Evolutionary conservation across 2,797 vertebrate species (phyloP).

Genomic region (Echeneis naucrates): DNA sequence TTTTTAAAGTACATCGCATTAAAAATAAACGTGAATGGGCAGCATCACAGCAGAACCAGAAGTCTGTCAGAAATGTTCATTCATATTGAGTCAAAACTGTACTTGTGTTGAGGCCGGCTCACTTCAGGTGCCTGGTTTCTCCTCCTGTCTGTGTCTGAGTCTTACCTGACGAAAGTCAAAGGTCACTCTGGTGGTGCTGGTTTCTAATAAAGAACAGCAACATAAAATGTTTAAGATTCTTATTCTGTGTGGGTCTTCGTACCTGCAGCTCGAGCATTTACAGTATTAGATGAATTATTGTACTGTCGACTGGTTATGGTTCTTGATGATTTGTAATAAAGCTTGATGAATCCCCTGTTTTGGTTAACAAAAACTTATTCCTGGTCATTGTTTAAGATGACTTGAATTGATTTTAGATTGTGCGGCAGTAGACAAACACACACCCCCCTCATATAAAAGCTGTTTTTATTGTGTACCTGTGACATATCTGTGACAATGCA

Average conservation of each 20-base stretch:
- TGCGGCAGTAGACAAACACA: constrained; percentile 56
- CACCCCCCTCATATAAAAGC: constrained; percentile 68
- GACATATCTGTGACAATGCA: constrained; percentile 83
- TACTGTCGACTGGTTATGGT: constrained; percentile 77
- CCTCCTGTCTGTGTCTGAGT: constrained; percentile 50
- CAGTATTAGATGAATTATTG: constrained; percentile 80
- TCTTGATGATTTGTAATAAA: constrained; percentile 82
- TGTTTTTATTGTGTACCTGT: constrained; percentile 82
- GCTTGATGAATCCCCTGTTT: constrained; percentile 78
- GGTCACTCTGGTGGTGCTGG: constrained; percentile 60
- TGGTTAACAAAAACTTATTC: constrained; percentile 78
- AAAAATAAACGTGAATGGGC: constrained; percentile 21
- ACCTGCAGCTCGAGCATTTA: constrained; percentile 71
- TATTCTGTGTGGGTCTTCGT: constrained; percentile 61
- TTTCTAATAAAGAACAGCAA: constrained; percentile 53
- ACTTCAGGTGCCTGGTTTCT: constrained; percentile 27
- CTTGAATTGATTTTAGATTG: constrained; percentile 68
- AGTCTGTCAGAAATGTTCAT: constrained; percentile 29
- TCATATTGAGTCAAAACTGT: constrained; percentile 17
- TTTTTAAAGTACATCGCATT: constrained; percentile 8
- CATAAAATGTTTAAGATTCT: constrained; percentile 48
- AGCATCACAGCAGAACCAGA: constrained; percentile 15
- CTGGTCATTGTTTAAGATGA: constrained; percentile 84
- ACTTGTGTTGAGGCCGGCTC: not conserved
- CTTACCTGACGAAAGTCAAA: constrained; percentile 49